Evolutionary conservation across 2,888 invertebrate species (phyloP).

Genomic region (Drosophila rubida): DNA sequence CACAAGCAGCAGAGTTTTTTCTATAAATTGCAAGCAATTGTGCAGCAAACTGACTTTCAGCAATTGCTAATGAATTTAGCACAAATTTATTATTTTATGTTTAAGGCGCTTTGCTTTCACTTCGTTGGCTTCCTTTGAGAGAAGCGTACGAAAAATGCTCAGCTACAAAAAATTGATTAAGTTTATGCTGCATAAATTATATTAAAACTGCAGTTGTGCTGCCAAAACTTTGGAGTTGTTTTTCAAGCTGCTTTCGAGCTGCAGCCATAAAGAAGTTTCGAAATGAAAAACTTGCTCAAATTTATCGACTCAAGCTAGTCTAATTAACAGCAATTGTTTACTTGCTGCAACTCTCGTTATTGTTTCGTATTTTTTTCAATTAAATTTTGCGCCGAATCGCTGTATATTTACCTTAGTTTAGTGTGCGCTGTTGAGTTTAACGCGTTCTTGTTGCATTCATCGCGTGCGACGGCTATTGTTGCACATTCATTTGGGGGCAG

Average conservation of each 20-base stretch:
- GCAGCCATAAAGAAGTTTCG: background rate
- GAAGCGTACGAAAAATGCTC: background rate
- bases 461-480: slow-evolving; percentile 52
- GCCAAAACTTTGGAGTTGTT: background rate
- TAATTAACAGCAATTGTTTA: background rate
- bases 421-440: slow-evolving; percentile 1
- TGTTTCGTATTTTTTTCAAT: background rate
- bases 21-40: background rate
- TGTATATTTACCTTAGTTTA: slow-evolving; percentile 39
- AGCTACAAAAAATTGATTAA: slow-evolving; percentile 20
- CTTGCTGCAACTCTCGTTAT: background rate
- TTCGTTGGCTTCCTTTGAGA: background rate
- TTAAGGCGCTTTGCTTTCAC: too few relatives aligned
- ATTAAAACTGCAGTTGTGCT: background rate
- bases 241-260: background rate
- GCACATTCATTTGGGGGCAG: slow-evolving; percentile 40
- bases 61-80: background rate
- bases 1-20: background rate
- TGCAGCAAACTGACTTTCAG: background rate
- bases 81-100: background rate
- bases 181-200: background rate
- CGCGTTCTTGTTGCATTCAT: slow-evolving; percentile 51
- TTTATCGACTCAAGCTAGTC: background rate
- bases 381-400: too few relatives aligned
- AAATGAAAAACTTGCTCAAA: background rate